Conservation (phyloP, 2,113 vertebrate genomes). For the Leptodactylus fuscus region DNA sequence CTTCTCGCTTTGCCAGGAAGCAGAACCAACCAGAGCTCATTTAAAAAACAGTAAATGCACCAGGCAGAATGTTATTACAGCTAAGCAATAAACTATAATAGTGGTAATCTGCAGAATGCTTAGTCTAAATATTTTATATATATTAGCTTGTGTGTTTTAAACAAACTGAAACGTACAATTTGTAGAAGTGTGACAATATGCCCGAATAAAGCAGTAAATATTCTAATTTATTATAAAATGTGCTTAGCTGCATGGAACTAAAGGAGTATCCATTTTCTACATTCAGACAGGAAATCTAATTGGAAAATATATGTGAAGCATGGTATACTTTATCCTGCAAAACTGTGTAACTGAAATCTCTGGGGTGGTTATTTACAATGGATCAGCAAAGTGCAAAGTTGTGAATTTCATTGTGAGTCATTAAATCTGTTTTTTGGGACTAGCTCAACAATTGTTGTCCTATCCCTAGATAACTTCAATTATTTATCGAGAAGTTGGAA, state of each 20-base stretch:
- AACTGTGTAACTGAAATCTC: not conserved
- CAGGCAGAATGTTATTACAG: conserved; percentile 61
- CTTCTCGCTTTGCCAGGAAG: conserved; percentile 62
- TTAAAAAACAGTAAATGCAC: conserved; percentile 63
- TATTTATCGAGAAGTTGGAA: not conserved
- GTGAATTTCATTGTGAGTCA: not conserved
- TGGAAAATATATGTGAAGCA: conserved; percentile 50
- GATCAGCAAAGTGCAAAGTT: not conserved
- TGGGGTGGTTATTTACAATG: not conserved
- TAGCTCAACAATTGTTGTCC: not conserved
- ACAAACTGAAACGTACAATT: conserved; percentile 57
- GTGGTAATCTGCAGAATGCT: conserved; percentile 51
- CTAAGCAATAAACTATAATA: conserved; percentile 63
- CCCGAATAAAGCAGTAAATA: conserved; percentile 48
- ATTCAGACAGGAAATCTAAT: not conserved
- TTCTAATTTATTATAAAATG: conserved; percentile 51
- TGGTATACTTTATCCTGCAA: conserved; percentile 27
- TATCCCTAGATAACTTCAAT: not conserved
- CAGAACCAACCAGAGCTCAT: conserved; percentile 62
- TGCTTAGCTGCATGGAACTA: not conserved
- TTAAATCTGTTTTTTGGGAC: not conserved
- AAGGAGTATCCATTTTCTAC: not conserved
- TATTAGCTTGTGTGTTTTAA: conserved; percentile 54
- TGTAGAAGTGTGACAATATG: conserved; percentile 55
- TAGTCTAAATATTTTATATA: conserved; percentile 62